phyloP scores from a whole-genome alignment of 2,797 vertebrate species.

The Fistularia commersonii region DNA sequence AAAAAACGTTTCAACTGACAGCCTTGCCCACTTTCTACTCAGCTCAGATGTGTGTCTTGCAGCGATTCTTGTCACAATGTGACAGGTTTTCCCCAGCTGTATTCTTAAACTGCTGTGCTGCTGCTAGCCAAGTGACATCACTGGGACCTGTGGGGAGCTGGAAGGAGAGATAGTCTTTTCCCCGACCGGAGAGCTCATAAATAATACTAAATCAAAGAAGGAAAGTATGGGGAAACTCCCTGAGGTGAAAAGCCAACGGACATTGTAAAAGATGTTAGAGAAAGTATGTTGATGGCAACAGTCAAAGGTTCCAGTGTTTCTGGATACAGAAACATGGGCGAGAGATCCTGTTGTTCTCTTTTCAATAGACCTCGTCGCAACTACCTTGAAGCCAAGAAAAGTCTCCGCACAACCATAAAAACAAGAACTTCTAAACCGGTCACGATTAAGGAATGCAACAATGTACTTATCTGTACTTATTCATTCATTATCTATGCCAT shows the following conservation, averaged over 20 bases:
- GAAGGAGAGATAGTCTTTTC: constrained; percentile 43
- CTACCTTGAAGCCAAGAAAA: constrained; percentile 30
- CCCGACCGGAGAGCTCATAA: constrained; percentile 53
- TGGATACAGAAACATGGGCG: constrained; percentile 35
- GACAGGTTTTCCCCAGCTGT: constrained; percentile 48
- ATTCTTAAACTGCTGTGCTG: constrained; percentile 54
- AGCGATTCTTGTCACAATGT: constrained; percentile 35
- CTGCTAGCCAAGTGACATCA: constrained; percentile 53
- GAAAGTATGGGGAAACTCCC: constrained; percentile 48
- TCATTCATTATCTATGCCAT: no score
- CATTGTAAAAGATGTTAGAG: constrained; percentile 42
- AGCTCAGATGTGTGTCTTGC: constrained; percentile 35
- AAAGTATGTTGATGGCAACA: constrained; percentile 30
- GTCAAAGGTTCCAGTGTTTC: constrained; percentile 18
- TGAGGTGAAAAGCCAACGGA: constrained; percentile 49
- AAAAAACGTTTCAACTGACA: constrained; percentile 12
- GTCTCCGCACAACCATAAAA: constrained; percentile 46
- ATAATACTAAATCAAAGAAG: constrained; percentile 62
- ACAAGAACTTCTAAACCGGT: constrained; percentile 43
- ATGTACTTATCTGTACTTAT: no score
- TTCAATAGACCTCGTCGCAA: constrained; percentile 48
- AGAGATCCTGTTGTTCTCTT: constrained; percentile 36
- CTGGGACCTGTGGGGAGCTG: constrained; percentile 48
- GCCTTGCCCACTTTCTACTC: constrained; percentile 28
- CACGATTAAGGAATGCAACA: constrained; percentile 7